These are phyloP conservation scores for Tretioscincus oriximinensis DNA, from an alignment of 2,113 vertebrate species.

Conservation along the genomic window DNA sequence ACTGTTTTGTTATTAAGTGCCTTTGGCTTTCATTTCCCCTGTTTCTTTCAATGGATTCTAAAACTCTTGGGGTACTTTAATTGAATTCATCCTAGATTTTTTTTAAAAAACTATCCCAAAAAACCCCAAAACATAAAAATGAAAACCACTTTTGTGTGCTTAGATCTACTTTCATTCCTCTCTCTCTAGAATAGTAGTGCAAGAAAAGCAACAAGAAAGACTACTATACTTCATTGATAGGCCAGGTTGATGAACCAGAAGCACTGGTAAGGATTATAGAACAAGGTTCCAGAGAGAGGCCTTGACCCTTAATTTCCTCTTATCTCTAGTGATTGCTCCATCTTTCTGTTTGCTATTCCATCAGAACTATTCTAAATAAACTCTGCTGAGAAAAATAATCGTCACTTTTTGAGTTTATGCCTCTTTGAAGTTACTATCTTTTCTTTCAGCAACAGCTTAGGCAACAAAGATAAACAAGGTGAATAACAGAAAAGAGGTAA, in stretches of 20 bases:
- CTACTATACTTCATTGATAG: neutral
- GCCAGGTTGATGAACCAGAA: constrained; percentile 18
- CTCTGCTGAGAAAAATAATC: no score
- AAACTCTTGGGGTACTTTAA: neutral
- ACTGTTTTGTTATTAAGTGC: no score
- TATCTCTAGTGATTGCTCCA: constrained; percentile 1
- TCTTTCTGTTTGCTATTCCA: constrained; percentile 10
- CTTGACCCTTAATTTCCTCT: constrained; percentile 19
- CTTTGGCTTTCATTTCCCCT: neutral
- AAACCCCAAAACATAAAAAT: no score
- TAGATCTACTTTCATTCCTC: no score
- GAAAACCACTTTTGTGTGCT: no score
- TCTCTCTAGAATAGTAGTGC: rapidly evolving
- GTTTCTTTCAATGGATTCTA: neutral
- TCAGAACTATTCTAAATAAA: constrained; percentile 11
- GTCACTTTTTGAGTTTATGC: neutral
- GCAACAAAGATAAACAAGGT: neutral
- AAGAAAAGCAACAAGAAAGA: neutral
- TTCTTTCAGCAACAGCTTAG: neutral
- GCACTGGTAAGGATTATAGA: neutral
- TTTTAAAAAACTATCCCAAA: no score
- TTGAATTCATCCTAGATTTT: neutral
- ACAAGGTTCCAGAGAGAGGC: constrained; percentile 3
- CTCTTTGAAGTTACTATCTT: neutral
- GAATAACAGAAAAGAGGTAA: neutral